These are phyloP conservation scores for Dendronephthya gigantea DNA, from an alignment of 64 coral and sea anemone genomes.

Conservation along the genomic window DNA sequence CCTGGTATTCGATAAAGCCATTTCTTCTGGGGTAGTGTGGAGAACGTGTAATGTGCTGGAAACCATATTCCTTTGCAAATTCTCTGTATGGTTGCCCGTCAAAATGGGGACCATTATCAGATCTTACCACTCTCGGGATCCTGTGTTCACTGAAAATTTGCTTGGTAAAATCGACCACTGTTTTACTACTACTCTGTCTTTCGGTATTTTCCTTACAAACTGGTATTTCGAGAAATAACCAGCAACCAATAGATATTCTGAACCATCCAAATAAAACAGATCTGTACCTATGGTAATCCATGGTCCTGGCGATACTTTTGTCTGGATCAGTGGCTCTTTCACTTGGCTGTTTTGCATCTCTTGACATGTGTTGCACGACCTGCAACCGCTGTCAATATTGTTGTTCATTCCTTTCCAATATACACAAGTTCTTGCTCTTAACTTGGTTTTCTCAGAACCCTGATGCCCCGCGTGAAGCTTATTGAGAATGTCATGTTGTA, in stretches of 20 bases:
- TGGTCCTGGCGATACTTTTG: not conserved
- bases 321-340: not conserved
- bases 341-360: not conserved
- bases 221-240: not conserved
- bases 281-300: not conserved
- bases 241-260: not conserved
- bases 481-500: not conserved
- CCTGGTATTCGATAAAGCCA: conserved; percentile 13
- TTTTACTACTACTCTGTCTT: no score
- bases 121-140: not conserved
- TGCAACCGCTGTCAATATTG: not conserved
- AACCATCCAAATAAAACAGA: not conserved
- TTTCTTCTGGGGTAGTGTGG: conserved; percentile 18
- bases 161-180: no score
- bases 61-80: not conserved
- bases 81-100: not conserved
- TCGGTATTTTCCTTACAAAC: no score
- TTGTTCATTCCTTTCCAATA: not conserved
- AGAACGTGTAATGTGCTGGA: conserved; percentile 22
- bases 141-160: not conserved
- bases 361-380: not conserved
- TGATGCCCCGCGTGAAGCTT: not conserved
- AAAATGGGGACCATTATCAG: not conserved
- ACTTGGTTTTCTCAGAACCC: not conserved
- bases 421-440: not conserved